These are phyloP conservation scores for Ibidorhyncha struthersii DNA, from an alignment of 2,113 vertebrate genomes.

Conservation along the genomic window DNA sequence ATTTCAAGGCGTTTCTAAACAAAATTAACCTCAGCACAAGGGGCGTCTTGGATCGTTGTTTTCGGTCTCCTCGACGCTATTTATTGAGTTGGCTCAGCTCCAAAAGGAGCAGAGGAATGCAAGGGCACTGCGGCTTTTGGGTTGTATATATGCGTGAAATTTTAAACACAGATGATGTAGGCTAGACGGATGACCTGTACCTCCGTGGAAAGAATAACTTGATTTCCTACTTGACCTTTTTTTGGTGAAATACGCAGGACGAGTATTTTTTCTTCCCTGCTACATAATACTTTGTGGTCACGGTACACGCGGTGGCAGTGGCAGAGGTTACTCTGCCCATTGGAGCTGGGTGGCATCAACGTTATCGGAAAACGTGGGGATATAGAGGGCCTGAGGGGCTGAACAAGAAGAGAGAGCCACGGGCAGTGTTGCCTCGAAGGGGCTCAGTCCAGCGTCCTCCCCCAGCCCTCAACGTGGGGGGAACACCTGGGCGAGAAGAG, in stretches of 20 bases:
- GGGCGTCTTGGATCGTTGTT: background rate
- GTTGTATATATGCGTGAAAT: background rate
- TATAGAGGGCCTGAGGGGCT: background rate
- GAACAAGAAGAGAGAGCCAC: background rate
- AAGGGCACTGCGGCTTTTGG: background rate
- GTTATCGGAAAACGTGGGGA: background rate
- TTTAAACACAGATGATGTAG: background rate
- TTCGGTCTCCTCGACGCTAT: background rate
- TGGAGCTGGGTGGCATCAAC: background rate
- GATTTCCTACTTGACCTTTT: background rate
- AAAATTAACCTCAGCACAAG: background rate
- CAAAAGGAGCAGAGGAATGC: background rate
- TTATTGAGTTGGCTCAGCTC: background rate
- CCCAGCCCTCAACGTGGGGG: background rate
- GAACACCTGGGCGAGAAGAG: background rate
- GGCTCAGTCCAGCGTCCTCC: background rate
- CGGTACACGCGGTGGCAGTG: accelerated
- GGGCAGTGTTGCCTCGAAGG: background rate
- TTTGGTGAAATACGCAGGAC: background rate
- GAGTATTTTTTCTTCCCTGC: background rate
- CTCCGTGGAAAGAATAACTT: background rate
- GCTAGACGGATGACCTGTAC: background rate
- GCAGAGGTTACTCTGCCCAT: background rate
- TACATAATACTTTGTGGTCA: background rate
- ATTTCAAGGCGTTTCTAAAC: background rate